Evolutionary conservation across 1,140 invertebrate genomes (phyloP), one percentile per base, ranked within the genome.

Genomic region (Whitmania pigra): DNA sequence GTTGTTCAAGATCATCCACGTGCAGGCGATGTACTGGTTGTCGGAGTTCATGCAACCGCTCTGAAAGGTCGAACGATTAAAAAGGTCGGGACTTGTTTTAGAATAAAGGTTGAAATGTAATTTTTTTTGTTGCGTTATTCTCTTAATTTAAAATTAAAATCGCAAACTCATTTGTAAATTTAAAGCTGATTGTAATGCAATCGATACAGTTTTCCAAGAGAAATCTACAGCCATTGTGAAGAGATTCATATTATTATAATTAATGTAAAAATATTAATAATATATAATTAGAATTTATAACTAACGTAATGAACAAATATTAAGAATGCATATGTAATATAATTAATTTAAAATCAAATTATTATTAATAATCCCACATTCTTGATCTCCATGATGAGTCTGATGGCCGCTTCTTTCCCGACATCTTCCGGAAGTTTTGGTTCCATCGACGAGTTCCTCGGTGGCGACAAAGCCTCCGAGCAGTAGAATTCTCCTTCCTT

Each of bases 1-100:
- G 79, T 91, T 91, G 17, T 92, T 89, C 0, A 98, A 84, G 5
- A 91, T 88, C 93, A 99, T 97, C 79, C 90, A 92, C 11, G 96
- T 83, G 22, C 89, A 86, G 0, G 89, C 86, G 72, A 97, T 82
- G 81, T 88, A 88, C 85, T 99, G 96, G 79, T 89, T 92, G 20
- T 86, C 82, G 2, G 93, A 91, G 82, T 97, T 93, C 0, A 93
- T 86, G 80, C 92, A 91, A n/a, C 95, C 95, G 54, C 92, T 93
- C 84, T 86, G 68, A 66, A 80, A 77, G 70, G 2, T 63, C 22
- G 60, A 25, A 9, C 9, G 22, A 25, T 27, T n/a, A n/a, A n/a
- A n/a, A n/a, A n/a, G n/a, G n/a, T n/a, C n/a, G n/a, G n/a, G n/a
- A n/a, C n/a, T n/a, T n/a, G n/a, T n/a, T n/a, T n/a, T n/a, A n/a